phyloP scores from a whole-genome alignment of 2,113 vertebrate species.

The Epinephelus lanceolatus region DNA sequence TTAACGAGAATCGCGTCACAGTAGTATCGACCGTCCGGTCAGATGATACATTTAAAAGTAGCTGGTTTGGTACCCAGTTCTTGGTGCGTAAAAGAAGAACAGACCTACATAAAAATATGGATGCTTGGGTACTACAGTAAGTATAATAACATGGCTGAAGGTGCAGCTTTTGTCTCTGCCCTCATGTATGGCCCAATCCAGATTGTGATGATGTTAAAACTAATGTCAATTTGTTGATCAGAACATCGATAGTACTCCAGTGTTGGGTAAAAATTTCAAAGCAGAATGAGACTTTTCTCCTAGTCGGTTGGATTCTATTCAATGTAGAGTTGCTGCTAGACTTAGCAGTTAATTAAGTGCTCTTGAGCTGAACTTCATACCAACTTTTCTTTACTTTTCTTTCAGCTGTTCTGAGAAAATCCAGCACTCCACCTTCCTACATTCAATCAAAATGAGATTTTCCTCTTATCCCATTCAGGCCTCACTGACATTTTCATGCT shows the following conservation, averaged over 20 bases:
- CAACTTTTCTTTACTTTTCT: neutral
- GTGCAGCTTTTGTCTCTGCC: neutral
- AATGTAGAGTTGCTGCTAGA: neutral
- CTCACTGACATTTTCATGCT: constrained; percentile 2
- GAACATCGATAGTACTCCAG: neutral
- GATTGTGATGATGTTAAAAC: no score
- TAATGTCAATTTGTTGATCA: no score
- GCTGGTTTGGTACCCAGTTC: no score
- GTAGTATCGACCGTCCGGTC: no score
- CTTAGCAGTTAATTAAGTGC: neutral
- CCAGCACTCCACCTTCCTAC: neutral
- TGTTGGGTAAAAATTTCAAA: neutral
- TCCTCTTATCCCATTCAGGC: neutral
- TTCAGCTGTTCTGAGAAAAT: neutral
- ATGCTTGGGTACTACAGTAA: neutral
- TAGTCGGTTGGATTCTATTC: neutral
- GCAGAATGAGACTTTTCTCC: neutral
- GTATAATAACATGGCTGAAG: neutral
- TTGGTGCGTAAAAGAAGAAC: neutral
- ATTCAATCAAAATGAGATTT: neutral
- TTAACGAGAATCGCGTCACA: no score
- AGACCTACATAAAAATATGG: neutral
- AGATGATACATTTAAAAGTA: no score
- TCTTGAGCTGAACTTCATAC: neutral
- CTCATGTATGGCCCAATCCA: no score